phyloP scores from a whole-genome alignment of 2,888 invertebrate species.

The Cyaniris semiargus region DNA sequence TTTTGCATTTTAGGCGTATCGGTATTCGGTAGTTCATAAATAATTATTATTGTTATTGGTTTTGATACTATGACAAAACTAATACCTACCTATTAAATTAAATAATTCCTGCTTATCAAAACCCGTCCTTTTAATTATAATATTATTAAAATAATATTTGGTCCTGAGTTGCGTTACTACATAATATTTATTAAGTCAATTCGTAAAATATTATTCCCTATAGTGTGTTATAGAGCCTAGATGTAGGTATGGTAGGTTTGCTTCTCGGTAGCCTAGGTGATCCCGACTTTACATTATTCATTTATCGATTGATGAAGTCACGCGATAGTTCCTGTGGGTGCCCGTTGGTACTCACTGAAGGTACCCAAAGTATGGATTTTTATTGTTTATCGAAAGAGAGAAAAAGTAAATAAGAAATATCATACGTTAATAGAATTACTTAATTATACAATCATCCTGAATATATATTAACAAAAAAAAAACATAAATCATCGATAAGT shows the following conservation, averaged over 20 bases:
- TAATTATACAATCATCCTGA: too few relatives aligned
- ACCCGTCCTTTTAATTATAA: too few relatives aligned
- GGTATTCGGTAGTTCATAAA: too few relatives aligned
- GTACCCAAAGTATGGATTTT: background rate
- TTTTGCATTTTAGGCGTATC: background rate
- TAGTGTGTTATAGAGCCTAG: too few relatives aligned
- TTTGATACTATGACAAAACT: background rate
- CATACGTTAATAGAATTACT: too few relatives aligned
- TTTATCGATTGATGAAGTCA: conserved; percentile 50
- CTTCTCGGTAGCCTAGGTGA: conserved; percentile 57
- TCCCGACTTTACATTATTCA: conserved; percentile 44
- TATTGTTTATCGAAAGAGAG: background rate
- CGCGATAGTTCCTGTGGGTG: conserved; percentile 40
- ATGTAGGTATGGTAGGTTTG: conserved; percentile 36
- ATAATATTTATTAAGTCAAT: too few relatives aligned
- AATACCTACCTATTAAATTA: background rate
- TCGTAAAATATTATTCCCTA: too few relatives aligned
- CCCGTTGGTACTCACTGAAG: conserved; percentile 1
- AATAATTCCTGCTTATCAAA: background rate
- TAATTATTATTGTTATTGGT: background rate
- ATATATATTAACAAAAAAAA: too few relatives aligned
- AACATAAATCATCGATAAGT: background rate
- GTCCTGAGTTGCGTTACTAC: too few relatives aligned
- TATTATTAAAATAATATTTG: too few relatives aligned
- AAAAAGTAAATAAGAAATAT: background rate